These are phyloP conservation scores for Anadara kagoshimensis DNA, from an alignment of 1,140 invertebrate genomes.

Conservation along the genomic window DNA sequence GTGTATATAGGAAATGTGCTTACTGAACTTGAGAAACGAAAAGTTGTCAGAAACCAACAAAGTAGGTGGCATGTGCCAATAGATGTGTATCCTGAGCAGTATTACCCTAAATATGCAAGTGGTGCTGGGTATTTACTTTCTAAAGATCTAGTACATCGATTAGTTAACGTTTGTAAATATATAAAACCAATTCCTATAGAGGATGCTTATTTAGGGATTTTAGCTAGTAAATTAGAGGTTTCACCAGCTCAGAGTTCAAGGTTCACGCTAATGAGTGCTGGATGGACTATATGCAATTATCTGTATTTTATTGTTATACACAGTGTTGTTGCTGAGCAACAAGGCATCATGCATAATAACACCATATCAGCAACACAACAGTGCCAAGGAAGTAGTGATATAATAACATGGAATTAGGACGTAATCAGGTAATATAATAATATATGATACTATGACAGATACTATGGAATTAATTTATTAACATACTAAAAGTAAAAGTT, in stretches of 20 bases:
- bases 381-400: conserved; percentile 37
- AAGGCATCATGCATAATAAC: conserved; percentile 41
- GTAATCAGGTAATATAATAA: too few relatives aligned
- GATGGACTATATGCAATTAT: conserved; percentile 61
- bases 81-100: conserved; percentile 42
- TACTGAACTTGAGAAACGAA: conserved; percentile 33
- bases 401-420: conserved; percentile 44
- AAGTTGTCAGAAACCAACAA: conserved; percentile 46
- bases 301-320: conserved; percentile 60
- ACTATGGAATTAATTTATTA: too few relatives aligned
- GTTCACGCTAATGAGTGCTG: conserved; percentile 50
- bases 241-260: conserved; percentile 47
- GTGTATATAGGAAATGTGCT: conserved; percentile 61
- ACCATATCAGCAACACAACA: conserved; percentile 38
- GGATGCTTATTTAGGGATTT: conserved; percentile 62
- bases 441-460: too few relatives aligned
- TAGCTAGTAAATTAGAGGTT: conserved; percentile 48
- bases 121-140: conserved; percentile 62
- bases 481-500: too few relatives aligned
- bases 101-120: conserved; percentile 62
- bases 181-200: conserved; percentile 58
- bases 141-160: conserved; percentile 50
- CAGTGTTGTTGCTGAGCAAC: conserved; percentile 41
- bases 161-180: conserved; percentile 50
- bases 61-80: conserved; percentile 55